These are phyloP conservation scores for Aurelia coerulea DNA, from an alignment of 30 jellyfish, hydroid and myxozoan species.

Conservation along the genomic window DNA sequence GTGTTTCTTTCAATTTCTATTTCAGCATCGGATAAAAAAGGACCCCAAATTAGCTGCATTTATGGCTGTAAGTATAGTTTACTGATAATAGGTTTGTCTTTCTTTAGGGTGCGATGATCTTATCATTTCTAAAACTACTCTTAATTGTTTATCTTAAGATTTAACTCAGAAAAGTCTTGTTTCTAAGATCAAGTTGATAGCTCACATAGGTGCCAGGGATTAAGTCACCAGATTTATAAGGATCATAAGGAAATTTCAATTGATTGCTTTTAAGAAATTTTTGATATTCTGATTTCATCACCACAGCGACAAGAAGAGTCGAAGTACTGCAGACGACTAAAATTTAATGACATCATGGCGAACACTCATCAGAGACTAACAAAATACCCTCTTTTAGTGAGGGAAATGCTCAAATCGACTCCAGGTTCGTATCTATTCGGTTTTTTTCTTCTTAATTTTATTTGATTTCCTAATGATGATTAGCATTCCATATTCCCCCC, in stretches of 20 bases:
- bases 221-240: too few species aligned
- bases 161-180: too few species aligned
- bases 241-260: too few species aligned
- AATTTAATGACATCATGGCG: constrained; percentile 95
- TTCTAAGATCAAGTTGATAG: too few species aligned
- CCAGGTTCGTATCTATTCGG: constrained; percentile 42
- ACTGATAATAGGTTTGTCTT: too few species aligned
- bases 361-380: constrained; percentile 95
- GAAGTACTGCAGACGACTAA: constrained; percentile 84
- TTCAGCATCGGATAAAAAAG: constrained; percentile 70
- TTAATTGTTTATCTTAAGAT: too few species aligned
- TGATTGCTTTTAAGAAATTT: too few species aligned
- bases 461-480: background rate
- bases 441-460: background rate
- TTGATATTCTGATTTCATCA: too few species aligned
- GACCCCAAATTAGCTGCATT: constrained; percentile 70
- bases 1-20: background rate
- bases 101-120: too few species aligned
- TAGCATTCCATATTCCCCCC: background rate
- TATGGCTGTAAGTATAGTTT: constrained; percentile 60
- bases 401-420: constrained; percentile 82
- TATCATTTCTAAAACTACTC: too few species aligned
- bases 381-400: constrained; percentile 87
- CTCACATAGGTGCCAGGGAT: too few species aligned
- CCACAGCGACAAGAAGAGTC: constrained; percentile 90